Percentiles rank a stretch among this genome's conserved stretches.
These are phyloP conservation scores for Sebastes iracundus DNA, from an alignment of 2,797 vertebrate genomes.

Conservation along the genomic window DNA sequence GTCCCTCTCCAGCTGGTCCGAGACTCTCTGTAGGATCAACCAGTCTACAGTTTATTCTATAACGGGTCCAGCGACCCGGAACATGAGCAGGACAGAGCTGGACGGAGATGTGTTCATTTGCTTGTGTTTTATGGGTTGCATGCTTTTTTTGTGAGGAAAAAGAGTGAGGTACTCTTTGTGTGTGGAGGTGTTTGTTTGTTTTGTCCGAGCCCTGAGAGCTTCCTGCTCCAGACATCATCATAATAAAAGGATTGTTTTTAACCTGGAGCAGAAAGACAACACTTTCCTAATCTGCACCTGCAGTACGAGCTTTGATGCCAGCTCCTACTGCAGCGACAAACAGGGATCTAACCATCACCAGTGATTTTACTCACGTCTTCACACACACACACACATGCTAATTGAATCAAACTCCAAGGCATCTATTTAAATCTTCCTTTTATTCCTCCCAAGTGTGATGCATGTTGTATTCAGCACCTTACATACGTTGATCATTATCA, in stretches of 20 bases:
- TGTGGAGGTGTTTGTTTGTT: slow-evolving; percentile 26
- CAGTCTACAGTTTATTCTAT: background rate
- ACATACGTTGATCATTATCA: slow-evolving; percentile 9
- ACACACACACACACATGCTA: slow-evolving; percentile 2
- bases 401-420: slow-evolving; percentile 46
- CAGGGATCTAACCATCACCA: background rate
- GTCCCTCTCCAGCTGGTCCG: slow-evolving; percentile 75
- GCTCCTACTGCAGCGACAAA: slow-evolving; percentile 21
- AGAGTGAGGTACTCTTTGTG: slow-evolving; percentile 15
- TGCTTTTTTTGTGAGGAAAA: slow-evolving; percentile 35
- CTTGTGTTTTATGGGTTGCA: slow-evolving; percentile 58
- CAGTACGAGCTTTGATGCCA: slow-evolving; percentile 33
- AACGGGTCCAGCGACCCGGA: background rate
- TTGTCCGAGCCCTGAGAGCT: slow-evolving; percentile 10
- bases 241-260: background rate
- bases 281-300: slow-evolving; percentile 8
- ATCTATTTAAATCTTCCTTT: slow-evolving; percentile 11
- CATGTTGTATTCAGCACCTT: slow-evolving; percentile 32
- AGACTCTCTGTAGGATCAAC: slow-evolving; percentile 23
- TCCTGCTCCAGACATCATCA: slow-evolving; percentile 52
- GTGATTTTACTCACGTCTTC: slow-evolving; percentile 48
- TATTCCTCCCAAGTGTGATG: slow-evolving; percentile 31
- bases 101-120: slow-evolving; percentile 64
- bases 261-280: slow-evolving; percentile 61
- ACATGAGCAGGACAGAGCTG: slow-evolving; percentile 69